Percentiles rank a stretch among this genome's conserved stretches.
Conservation (phyloP, 2,888 invertebrate genomes). For the Plebejus anna region DNA sequence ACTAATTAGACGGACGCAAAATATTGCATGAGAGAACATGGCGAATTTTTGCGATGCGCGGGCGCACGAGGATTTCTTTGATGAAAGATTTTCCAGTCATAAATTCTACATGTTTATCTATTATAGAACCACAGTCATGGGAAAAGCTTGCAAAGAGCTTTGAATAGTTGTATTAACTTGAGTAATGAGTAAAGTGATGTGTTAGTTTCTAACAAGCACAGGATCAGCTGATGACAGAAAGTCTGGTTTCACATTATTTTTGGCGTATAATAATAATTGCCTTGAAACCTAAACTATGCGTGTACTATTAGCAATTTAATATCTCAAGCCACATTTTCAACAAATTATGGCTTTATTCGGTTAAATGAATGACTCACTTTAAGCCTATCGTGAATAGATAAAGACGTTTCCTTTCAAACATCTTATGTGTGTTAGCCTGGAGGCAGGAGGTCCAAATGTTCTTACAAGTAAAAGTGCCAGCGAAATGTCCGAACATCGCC, state of each 20-base stretch:
- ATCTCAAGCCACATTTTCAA: too few species aligned
- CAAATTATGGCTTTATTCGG: too few species aligned
- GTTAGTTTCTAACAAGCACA: too few species aligned
- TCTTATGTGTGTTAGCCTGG: neutral
- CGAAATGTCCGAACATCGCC: constrained; percentile 6
- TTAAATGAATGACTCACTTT: neutral
- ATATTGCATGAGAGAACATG: neutral
- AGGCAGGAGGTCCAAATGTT: neutral
- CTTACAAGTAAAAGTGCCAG: neutral
- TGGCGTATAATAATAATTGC: too few species aligned
- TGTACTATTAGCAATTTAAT: too few species aligned
- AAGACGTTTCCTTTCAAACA: too few species aligned
- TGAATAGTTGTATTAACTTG: too few species aligned
- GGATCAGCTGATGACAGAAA: too few species aligned
- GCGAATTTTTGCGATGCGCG: constrained; percentile 1
- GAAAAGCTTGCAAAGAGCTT: neutral
- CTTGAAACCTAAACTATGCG: too few species aligned
- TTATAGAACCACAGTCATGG: neutral
- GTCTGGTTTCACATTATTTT: too few species aligned
- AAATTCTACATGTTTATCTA: neutral
- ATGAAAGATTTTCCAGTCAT: neutral
- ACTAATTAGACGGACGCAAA: neutral
- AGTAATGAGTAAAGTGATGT: too few species aligned
- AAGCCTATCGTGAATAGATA: neutral
- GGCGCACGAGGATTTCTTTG: neutral